phyloP scores from a whole-genome alignment of 2,888 invertebrate genomes.

The Thymelicus lineola region DNA sequence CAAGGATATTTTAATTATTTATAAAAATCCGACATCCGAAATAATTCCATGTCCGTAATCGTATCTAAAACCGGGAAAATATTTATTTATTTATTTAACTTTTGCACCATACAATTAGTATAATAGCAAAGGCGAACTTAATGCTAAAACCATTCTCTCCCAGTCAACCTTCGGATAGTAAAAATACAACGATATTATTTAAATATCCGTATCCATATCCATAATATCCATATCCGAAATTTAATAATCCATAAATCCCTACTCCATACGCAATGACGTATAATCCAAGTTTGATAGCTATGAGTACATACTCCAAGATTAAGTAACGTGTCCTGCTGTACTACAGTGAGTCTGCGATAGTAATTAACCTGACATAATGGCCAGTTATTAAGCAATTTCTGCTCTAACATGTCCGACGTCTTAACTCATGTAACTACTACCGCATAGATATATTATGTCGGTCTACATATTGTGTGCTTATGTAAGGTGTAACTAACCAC shows the following conservation, averaged over 20 bases:
- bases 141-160: too few relatives aligned
- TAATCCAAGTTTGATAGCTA: neutral
- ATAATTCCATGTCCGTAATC: too few relatives aligned
- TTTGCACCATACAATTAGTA: too few relatives aligned
- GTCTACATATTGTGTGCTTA: neutral
- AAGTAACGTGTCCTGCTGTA: slow-evolving; percentile 2
- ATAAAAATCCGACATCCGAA: too few relatives aligned
- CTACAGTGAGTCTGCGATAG: slow-evolving; percentile 52
- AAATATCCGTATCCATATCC: too few relatives aligned
- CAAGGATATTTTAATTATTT: too few relatives aligned
- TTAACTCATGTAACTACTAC: slow-evolving; percentile 51
- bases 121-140: too few relatives aligned
- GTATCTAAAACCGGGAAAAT: too few relatives aligned
- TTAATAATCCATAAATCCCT: neutral
- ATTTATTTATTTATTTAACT: too few relatives aligned
- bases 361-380: slow-evolving; percentile 77
- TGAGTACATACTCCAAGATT: neutral
- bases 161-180: too few relatives aligned
- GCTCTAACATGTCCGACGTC: slow-evolving; percentile 64
- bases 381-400: slow-evolving; percentile 77
- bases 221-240: too few relatives aligned
- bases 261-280: neutral
- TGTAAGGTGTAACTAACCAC: neutral
- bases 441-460: slow-evolving; percentile 4
- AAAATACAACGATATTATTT: too few relatives aligned